Evolutionary conservation across 2,888 invertebrate genomes (phyloP).

Genomic region (Synergus laeviventris): DNA sequence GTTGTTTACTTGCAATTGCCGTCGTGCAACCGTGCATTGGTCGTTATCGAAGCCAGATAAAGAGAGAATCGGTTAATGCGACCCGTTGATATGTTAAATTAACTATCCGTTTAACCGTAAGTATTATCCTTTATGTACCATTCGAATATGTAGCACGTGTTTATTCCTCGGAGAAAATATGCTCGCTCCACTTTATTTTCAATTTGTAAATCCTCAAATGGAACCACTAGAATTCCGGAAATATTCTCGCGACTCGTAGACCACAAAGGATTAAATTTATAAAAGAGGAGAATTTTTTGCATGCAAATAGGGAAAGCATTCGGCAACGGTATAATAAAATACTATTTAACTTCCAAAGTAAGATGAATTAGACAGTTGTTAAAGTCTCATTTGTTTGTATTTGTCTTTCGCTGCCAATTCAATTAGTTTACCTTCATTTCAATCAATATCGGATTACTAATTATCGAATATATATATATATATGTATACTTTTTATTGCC

Average conservation of each 20-base stretch:
- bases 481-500: conserved; percentile 10
- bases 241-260: background rate
- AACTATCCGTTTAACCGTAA: background rate
- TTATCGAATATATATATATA: background rate
- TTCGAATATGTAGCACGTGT: background rate
- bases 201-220: background rate
- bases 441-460: background rate
- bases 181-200: background rate
- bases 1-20: conserved; percentile 33
- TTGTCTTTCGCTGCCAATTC: conserved; percentile 20
- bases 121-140: background rate
- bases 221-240: background rate
- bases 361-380: background rate
- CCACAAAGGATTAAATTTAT: background rate
- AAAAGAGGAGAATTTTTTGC: background rate
- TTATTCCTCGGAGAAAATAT: background rate
- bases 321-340: background rate
- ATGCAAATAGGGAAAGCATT: background rate
- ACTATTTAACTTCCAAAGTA: background rate
- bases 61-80: conserved; percentile 12
- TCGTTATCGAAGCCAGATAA: conserved; percentile 15
- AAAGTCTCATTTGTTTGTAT: background rate
- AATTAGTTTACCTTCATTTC: background rate
- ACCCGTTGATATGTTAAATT: background rate
- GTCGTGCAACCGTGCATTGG: background rate